These are phyloP conservation scores for Heloderma charlesbogerti DNA, from an alignment of 2,113 vertebrate species.

Conservation along the genomic window DNA sequence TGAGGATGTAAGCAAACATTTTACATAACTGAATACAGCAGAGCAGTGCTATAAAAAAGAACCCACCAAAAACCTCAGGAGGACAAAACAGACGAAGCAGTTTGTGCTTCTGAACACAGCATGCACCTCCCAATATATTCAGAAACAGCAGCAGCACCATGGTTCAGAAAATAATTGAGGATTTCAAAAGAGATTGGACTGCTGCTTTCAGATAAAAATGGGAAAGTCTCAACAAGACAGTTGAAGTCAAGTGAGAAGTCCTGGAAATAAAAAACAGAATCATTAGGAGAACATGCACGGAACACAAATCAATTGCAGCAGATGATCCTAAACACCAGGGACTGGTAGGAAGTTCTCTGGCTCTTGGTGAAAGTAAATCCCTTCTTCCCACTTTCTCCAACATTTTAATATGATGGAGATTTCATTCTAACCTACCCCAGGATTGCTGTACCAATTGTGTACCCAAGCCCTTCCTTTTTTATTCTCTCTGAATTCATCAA, in stretches of 20 bases:
- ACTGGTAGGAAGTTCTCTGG: neutral
- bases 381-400: neutral
- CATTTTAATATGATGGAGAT: neutral
- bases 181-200: constrained; percentile 9
- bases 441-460: neutral
- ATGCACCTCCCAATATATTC: constrained; percentile 24
- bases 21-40: neutral
- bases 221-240: neutral
- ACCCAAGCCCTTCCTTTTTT: neutral
- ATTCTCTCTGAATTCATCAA: neutral
- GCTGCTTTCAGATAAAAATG: constrained; percentile 9
- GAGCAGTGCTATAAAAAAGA: neutral
- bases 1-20: neutral
- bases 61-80: neutral
- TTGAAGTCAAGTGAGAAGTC: neutral
- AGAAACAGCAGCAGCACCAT: neutral
- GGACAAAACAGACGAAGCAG: neutral
- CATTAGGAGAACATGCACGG: neutral
- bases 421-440: neutral
- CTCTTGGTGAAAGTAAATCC: neutral
- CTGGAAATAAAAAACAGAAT: neutral
- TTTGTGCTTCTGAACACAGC: constrained; percentile 28
- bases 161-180: constrained; percentile 23
- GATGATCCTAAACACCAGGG: neutral
- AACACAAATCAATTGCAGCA: neutral